phyloP scores from a whole-genome alignment of 1,140 invertebrate genomes.

The Phortica variegata region DNA sequence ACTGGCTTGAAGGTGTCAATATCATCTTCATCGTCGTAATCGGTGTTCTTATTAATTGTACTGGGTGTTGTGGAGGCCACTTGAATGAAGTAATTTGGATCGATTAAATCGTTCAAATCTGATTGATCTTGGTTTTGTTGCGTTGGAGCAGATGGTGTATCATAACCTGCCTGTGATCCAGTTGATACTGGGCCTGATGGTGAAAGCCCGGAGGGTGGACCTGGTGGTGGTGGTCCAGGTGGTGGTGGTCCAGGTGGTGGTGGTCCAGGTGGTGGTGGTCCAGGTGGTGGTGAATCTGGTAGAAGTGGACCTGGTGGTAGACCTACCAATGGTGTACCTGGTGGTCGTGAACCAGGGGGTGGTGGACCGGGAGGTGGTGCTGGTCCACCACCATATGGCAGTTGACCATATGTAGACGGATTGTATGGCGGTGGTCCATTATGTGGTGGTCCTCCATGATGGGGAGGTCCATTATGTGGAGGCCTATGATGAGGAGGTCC shows the following conservation, averaged over 20 bases:
- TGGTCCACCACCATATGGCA: slow-evolving; percentile 5
- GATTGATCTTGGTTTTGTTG: neutral
- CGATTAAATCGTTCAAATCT: too few species aligned
- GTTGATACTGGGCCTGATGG: slow-evolving; percentile 1
- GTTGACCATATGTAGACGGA: slow-evolving; percentile 5
- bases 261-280: neutral
- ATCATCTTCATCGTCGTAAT: slow-evolving; percentile 7
- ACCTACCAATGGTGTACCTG: neutral
- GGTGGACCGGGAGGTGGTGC: slow-evolving; percentile 7
- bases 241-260: neutral
- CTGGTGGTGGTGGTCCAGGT: neutral
- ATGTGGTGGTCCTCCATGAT: too few species aligned
- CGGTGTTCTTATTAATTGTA: too few species aligned
- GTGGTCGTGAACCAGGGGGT: neutral
- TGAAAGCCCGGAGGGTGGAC: neutral
- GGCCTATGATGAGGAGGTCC: too few species aligned
- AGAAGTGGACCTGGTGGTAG: neutral
- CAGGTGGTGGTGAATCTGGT: neutral
- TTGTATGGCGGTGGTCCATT: too few species aligned
- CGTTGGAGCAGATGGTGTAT: neutral
- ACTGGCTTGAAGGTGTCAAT: too few species aligned
- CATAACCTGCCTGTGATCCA: neutral
- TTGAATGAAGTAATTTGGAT: too few species aligned
- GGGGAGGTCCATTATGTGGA: too few species aligned
- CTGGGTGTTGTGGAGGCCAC: too few species aligned